Conservation (phyloP, 2,888 invertebrate genomes). For the Pristionchus arcanus region DNA sequence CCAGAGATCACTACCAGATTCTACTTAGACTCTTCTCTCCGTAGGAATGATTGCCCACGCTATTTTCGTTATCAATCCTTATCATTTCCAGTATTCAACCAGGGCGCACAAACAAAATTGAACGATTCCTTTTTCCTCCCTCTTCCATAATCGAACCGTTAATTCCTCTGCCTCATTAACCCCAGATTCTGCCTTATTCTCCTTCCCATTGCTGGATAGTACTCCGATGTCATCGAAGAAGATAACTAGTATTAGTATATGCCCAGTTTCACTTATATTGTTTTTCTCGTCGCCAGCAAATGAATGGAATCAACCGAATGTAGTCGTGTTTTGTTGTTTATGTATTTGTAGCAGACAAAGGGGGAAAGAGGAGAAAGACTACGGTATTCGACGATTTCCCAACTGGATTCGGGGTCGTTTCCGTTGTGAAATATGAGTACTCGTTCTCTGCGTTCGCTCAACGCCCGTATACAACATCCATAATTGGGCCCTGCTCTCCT, state of each 20-base stretch:
- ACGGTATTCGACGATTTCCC: neutral
- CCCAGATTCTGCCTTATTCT: neutral
- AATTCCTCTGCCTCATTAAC: neutral
- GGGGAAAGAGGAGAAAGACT: neutral
- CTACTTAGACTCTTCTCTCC: neutral
- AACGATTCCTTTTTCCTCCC: constrained; percentile 8
- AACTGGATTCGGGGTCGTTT: neutral
- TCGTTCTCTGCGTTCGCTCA: constrained; percentile 14
- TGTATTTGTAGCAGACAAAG: neutral
- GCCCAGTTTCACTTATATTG: constrained; percentile 21
- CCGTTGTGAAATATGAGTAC: constrained; percentile 20
- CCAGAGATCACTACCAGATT: neutral
- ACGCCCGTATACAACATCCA: constrained; percentile 42
- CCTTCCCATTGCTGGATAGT: neutral
- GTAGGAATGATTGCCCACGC: constrained; percentile 21
- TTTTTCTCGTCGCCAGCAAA: constrained; percentile 17
- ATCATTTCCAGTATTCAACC: constrained; percentile 29
- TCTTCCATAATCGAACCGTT: neutral
- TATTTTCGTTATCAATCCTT: constrained; percentile 41
- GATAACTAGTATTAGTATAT: neutral
- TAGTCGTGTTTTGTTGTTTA: neutral
- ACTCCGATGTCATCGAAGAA: constrained; percentile 5
- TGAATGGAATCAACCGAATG: neutral
- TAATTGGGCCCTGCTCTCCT: constrained; percentile 37
- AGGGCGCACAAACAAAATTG: constrained; percentile 30